Conservation (phyloP, 2,113 vertebrate genomes). For the Fulica atra region DNA sequence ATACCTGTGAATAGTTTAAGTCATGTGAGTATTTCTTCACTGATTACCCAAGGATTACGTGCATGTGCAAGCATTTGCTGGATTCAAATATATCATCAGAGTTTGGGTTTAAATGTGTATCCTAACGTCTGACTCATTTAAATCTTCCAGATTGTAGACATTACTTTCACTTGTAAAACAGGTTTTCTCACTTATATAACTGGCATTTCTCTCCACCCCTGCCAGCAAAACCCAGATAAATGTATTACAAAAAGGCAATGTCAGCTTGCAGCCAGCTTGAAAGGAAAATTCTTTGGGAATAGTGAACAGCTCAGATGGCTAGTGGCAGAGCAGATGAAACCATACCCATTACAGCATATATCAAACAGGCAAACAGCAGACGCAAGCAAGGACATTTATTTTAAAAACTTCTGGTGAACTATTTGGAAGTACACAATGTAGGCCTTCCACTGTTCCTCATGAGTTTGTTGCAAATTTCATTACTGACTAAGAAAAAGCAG, state of each 20-base stretch:
- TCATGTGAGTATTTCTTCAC: neutral
- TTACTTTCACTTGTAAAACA: constrained; percentile 48
- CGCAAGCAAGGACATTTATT: neutral
- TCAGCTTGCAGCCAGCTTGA: neutral
- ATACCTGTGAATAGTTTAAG: neutral
- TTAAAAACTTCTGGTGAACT: neutral
- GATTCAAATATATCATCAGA: neutral
- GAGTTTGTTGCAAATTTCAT: neutral
- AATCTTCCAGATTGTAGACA: constrained; percentile 45
- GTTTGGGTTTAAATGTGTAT: constrained; percentile 34
- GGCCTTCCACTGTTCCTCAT: neutral
- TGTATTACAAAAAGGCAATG: constrained; percentile 1
- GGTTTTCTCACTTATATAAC: constrained; percentile 35
- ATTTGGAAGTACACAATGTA: neutral
- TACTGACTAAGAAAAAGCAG: neutral
- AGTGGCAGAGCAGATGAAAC: neutral
- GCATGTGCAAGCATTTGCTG: neutral
- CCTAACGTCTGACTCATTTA: constrained; percentile 34
- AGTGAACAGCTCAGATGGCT: neutral
- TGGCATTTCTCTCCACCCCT: neutral
- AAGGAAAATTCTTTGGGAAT: neutral
- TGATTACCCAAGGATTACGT: neutral
- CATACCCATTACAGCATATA: neutral
- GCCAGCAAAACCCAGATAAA: constrained; percentile 30
- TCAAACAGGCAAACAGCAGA: neutral